These are phyloP conservation scores for Oligia latruncula DNA, from an alignment of 2,888 invertebrate species.

Conservation along the genomic window DNA sequence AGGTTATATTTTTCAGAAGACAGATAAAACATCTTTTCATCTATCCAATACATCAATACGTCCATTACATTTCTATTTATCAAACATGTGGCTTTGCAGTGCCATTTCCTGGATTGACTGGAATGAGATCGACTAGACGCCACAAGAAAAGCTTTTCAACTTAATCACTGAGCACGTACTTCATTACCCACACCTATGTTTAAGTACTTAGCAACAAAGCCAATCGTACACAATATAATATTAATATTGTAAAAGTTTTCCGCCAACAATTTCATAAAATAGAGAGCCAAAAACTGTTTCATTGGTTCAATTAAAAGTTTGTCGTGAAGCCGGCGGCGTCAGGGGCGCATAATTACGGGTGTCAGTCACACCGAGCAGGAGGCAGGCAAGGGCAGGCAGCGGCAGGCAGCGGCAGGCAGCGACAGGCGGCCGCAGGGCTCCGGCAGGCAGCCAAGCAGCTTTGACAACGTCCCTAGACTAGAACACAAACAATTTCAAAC, in stretches of 20 bases:
- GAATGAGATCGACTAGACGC: background rate
- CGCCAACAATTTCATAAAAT: conserved; percentile 67
- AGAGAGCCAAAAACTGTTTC: conserved; percentile 71
- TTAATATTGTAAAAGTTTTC: conserved; percentile 55
- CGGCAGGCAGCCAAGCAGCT: conserved; percentile 12
- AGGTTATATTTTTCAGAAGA: background rate
- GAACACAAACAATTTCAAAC: conserved; percentile 38
- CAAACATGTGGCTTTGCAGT: background rate
- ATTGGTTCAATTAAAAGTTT: conserved; percentile 82
- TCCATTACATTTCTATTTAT: background rate
- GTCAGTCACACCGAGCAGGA: conserved; percentile 68
- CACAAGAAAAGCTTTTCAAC: background rate
- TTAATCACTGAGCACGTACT: background rate
- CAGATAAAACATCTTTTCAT: background rate
- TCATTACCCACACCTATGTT: background rate
- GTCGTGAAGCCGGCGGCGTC: conserved; percentile 57
- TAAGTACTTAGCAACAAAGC: conserved; percentile 14
- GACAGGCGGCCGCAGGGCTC: conserved; percentile 22
- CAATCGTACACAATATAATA: conserved; percentile 47
- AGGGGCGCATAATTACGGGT: conserved; percentile 72
- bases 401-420: conserved; percentile 25
- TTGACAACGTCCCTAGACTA: conserved; percentile 45
- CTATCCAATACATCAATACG: background rate
- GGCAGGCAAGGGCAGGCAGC: conserved; percentile 26
- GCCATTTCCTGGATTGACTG: background rate